Conservation (phyloP, 2,113 vertebrate species). For the Hippocampus guttulatus region DNA sequence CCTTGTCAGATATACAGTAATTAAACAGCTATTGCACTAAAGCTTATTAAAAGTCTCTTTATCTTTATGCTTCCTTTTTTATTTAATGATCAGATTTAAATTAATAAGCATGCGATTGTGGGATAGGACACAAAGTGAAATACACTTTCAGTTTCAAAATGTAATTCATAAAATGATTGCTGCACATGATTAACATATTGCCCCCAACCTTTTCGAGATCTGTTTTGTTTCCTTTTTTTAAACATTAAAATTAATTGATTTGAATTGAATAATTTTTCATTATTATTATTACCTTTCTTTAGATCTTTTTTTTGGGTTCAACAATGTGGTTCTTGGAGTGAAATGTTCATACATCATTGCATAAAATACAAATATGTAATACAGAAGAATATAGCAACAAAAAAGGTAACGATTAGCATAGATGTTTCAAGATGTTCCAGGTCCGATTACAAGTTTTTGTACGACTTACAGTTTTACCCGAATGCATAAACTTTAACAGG, state of each 20-base stretch:
- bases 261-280: not conserved
- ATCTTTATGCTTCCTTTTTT: not conserved
- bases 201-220: not conserved
- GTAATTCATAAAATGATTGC: no score
- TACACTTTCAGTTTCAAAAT: no score
- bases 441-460: no score
- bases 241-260: not conserved
- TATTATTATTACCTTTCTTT: not conserved
- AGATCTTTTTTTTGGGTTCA: not conserved
- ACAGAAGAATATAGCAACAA: not conserved
- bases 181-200: not conserved
- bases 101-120: not conserved
- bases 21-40: not conserved
- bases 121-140: no score
- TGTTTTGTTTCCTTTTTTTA: not conserved
- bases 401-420: no score
- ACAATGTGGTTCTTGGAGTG: not conserved
- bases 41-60: not conserved
- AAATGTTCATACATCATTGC: no score
- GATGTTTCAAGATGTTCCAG: no score
- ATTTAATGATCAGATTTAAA: not conserved
- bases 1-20: not conserved
- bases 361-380: no score
- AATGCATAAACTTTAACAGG: no score
- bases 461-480: no score